phyloP scores from a whole-genome alignment of 2,888 invertebrate species.

The Ephialtes manifestator region DNA sequence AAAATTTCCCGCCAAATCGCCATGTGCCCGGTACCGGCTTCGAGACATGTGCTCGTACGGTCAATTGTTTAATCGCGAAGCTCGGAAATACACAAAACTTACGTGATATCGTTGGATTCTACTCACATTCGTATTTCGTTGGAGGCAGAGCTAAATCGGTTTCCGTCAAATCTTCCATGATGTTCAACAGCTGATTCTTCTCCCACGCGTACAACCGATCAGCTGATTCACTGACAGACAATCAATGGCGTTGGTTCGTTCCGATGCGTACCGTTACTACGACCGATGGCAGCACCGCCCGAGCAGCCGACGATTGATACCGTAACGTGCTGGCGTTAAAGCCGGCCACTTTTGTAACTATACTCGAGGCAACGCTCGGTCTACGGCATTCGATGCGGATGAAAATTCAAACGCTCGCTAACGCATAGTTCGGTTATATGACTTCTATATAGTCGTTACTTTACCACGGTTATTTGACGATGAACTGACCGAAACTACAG shows the following conservation, averaged over 20 bases:
- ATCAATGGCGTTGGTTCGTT: constrained; percentile 52
- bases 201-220: constrained; percentile 75
- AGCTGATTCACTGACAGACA: constrained; percentile 82
- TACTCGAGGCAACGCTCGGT: not conserved
- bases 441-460: not conserved
- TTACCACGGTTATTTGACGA: not conserved
- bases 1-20: constrained; percentile 62
- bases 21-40: constrained; percentile 44
- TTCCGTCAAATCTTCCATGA: constrained; percentile 86
- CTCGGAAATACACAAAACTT: not conserved
- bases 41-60: not conserved
- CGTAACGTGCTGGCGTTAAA: constrained; percentile 12
- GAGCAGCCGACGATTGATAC: constrained; percentile 19
- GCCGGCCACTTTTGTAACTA: constrained; percentile 39
- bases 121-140: constrained; percentile 94
- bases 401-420: constrained; percentile 5
- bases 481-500: not conserved
- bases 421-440: constrained; percentile 1
- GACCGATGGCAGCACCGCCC: constrained; percentile 68
- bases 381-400: constrained; percentile 1
- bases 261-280: constrained; percentile 30
- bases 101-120: constrained; percentile 28
- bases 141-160: constrained; percentile 90
- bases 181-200: constrained; percentile 82
- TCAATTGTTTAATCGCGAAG: not conserved